These are phyloP conservation scores for Nemurella pictetii DNA, from an alignment of 2,888 invertebrate genomes.

Conservation along the genomic window DNA sequence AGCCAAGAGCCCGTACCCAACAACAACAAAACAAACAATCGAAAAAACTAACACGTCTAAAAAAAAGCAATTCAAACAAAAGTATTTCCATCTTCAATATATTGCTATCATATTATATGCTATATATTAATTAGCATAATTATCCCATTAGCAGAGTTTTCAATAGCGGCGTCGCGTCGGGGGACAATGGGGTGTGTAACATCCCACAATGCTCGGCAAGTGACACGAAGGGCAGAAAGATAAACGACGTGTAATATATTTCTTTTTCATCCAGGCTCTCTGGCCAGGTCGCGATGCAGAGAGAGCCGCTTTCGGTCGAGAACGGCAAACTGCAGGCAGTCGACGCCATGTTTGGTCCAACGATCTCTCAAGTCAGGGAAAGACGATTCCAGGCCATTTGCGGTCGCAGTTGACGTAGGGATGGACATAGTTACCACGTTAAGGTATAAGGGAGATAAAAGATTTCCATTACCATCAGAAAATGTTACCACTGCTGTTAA, in stretches of 20 bases:
- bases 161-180: slow-evolving; percentile 30
- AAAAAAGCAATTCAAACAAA: slow-evolving; percentile 20
- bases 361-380: too few species aligned
- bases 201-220: slow-evolving; percentile 30
- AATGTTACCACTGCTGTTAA: too few species aligned
- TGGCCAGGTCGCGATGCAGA: too few species aligned
- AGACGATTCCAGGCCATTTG: too few species aligned
- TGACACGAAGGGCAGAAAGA: slow-evolving; percentile 25
- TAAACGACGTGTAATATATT: slow-evolving; percentile 23
- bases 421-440: too few species aligned
- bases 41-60: not conserved
- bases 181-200: not conserved
- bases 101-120: not conserved
- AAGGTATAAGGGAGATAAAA: too few species aligned
- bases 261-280: not conserved
- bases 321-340: too few species aligned
- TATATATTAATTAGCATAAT: slow-evolving; percentile 41
- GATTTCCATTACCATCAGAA: too few species aligned
- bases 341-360: too few species aligned
- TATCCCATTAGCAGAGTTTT: slow-evolving; percentile 41
- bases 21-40: not conserved
- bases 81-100: slow-evolving; percentile 21
- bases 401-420: too few species aligned
- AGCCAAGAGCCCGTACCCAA: not conserved
- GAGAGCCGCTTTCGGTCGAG: too few species aligned